Percentiles rank a stretch among this genome's conserved stretches.
Evolutionary conservation across 37 sponge, comb jelly and placozoan species (phyloP).

Genomic region (Spongilla lacustris): DNA sequence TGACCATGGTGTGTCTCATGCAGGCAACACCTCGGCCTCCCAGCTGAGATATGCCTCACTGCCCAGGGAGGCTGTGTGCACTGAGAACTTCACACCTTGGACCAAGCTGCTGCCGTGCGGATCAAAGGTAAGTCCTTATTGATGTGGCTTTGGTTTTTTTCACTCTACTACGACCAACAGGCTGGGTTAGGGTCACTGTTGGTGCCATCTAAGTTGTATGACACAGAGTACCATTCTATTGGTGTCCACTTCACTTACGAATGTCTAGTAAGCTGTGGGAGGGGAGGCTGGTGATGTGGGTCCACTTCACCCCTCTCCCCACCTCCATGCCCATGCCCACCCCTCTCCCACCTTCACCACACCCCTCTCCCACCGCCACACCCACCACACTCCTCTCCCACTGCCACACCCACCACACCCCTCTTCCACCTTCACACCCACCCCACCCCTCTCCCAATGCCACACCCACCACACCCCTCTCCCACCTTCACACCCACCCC

Average conservation of each 20-base stretch:
- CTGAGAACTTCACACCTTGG: constrained; percentile 98
- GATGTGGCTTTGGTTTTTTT: not conserved
- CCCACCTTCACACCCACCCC: not conserved
- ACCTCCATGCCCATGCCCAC: no score
- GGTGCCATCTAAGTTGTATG: constrained; percentile 67
- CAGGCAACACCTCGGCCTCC: constrained; percentile 59
- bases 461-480: no score
- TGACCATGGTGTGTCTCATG: no score
- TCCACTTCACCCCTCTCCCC: not conserved
- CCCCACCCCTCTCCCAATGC: not conserved
- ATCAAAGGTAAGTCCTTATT: constrained; percentile 48
- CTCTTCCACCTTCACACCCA: not conserved
- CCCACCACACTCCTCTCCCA: no score
- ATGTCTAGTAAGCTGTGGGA: constrained; percentile 53
- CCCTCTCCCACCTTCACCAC: not conserved
- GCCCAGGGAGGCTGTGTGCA: constrained; percentile 94
- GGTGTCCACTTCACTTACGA: constrained; percentile 69
- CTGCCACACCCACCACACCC: not conserved
- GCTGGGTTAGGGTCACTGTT: constrained; percentile 86
- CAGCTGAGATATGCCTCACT: constrained; percentile 83
- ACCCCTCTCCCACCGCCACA: no score
- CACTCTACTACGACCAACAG: not conserved
- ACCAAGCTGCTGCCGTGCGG: constrained; percentile 95
- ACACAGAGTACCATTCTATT: constrained; percentile 90
- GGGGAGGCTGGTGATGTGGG: not conserved